These are phyloP conservation scores for Parascotia fuliginaria DNA, from an alignment of 2,888 invertebrate genomes.

Conservation along the genomic window DNA sequence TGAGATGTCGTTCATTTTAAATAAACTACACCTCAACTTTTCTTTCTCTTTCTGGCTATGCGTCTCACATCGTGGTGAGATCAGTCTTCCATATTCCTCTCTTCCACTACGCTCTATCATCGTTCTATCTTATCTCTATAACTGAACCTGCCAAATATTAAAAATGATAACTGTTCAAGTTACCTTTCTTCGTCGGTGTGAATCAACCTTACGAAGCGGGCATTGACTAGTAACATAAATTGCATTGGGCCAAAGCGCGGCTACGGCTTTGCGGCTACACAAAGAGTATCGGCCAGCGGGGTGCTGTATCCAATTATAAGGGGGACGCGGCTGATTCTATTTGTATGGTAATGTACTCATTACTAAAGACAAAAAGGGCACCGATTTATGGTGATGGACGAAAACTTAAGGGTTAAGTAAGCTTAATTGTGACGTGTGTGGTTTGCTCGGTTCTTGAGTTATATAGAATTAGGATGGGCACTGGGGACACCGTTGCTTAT, in stretches of 20 bases:
- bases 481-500: too few relatives aligned
- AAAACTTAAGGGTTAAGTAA: slow-evolving; percentile 46
- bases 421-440: slow-evolving; percentile 7
- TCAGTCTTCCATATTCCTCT: too few relatives aligned
- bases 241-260: slow-evolving; percentile 22
- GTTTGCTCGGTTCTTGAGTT: neutral
- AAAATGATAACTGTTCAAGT: too few relatives aligned
- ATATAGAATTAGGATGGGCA: neutral
- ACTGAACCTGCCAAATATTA: too few relatives aligned
- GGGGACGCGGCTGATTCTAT: slow-evolving; percentile 73
- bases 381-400: slow-evolving; percentile 54
- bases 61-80: too few relatives aligned
- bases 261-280: slow-evolving; percentile 57
- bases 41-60: too few relatives aligned
- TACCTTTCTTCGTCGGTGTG: too few relatives aligned
- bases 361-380: slow-evolving; percentile 74
- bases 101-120: too few relatives aligned
- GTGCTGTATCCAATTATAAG: slow-evolving; percentile 78
- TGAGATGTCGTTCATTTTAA: too few relatives aligned
- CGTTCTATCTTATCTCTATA: too few relatives aligned
- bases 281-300: slow-evolving; percentile 75
- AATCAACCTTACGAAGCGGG: neutral
- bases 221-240: slow-evolving; percentile 18
- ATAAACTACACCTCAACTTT: too few relatives aligned
- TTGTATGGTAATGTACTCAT: slow-evolving; percentile 84